Conservation (phyloP, 2,113 vertebrate species). For the Triplophysa dalaica region DNA sequence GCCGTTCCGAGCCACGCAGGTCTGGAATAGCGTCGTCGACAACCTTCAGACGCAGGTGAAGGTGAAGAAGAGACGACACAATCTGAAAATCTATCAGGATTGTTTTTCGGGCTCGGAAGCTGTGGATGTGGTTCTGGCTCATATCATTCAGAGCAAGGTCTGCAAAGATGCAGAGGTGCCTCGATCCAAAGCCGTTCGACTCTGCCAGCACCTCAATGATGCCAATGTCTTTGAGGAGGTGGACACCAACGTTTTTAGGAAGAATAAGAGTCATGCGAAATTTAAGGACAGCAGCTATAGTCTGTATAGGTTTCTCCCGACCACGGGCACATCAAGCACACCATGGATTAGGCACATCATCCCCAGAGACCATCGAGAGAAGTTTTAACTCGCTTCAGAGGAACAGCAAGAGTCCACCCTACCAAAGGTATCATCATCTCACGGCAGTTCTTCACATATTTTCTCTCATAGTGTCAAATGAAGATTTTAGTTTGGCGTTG, state of each 20-base stretch:
- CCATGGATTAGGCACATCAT: slow-evolving; percentile 42
- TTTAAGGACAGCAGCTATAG: slow-evolving; percentile 94
- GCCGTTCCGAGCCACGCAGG: slow-evolving; percentile 90
- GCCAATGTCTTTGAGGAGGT: slow-evolving; percentile 92
- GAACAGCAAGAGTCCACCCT: slow-evolving; percentile 52
- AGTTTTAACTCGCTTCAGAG: slow-evolving; percentile 69
- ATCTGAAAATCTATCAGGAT: slow-evolving; percentile 86
- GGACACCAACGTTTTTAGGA: slow-evolving; percentile 85
- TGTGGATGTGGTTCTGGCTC: slow-evolving; percentile 87
- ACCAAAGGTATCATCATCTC: slow-evolving; percentile 60
- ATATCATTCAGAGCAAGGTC: slow-evolving; percentile 88
- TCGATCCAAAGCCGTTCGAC: slow-evolving; percentile 88
- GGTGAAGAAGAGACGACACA: slow-evolving; percentile 89
- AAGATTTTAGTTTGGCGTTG: too few species aligned
- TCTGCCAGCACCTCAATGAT: slow-evolving; percentile 95
- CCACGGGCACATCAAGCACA: too few species aligned
- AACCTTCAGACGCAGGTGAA: slow-evolving; percentile 87
- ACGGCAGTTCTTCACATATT: background rate
- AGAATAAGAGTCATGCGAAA: slow-evolving; percentile 81
- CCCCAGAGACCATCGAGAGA: slow-evolving; percentile 64
- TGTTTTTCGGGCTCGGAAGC: slow-evolving; percentile 95
- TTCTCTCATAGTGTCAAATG: too few species aligned
- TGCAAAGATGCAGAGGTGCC: slow-evolving; percentile 89
- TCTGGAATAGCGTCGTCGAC: slow-evolving; percentile 93
- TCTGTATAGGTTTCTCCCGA: slow-evolving; percentile 83